Base-by-base conservation (phyloP, 2,113 vertebrate species). In the Apaloderma vittatum region DNA sequence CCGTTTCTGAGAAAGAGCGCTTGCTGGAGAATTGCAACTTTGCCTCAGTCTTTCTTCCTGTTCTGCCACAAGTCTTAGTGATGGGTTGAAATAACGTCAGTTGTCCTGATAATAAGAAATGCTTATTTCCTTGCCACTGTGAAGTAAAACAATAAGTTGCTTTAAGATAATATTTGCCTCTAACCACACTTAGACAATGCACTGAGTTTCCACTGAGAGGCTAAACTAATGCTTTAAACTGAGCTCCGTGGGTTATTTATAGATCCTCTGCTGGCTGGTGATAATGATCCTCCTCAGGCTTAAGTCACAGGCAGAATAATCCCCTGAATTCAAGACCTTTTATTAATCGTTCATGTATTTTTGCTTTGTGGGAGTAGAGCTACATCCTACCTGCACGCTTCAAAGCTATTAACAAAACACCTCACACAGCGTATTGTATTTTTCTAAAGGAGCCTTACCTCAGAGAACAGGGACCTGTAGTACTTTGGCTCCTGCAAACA, bases 251-350 rank as follows among this genome's bases (percentile, higher is more conserved):
- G 37, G 90, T 82, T 97, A 95, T 95, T 96, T 93, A 96, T 95
- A 96, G 96, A 96, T 84, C 54, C 61, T 94, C 70, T 94, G 91
- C 70, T 86, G 40, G 36, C 83, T 75, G 79, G 49, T 88, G 91
- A 93, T 97, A 88, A 92, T 95, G 77, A 95, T 73, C 58, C 63
- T 90, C 94, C 86, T 95, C 61, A 59, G 80, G 73, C 90, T 92
- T 96, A 94, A 96, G 65, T 91, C 88, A 88, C 83, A 95, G 75
- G 90, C 54, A 94, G 87, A 88, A 94, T 88, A 95, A 97, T 96
- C 65, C 93, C 48, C 81, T 70, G 78, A 89, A 86, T 83, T 73
- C 12, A 11, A 94, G 84, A 81, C 73, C 71, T 80, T 94, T 94
- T 94, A 89, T 96, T 90, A 97, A 94, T 96, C 22, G 34, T 76